phyloP scores from a whole-genome alignment of 2,113 vertebrate genomes.

The Spheniscus mendiculus region DNA sequence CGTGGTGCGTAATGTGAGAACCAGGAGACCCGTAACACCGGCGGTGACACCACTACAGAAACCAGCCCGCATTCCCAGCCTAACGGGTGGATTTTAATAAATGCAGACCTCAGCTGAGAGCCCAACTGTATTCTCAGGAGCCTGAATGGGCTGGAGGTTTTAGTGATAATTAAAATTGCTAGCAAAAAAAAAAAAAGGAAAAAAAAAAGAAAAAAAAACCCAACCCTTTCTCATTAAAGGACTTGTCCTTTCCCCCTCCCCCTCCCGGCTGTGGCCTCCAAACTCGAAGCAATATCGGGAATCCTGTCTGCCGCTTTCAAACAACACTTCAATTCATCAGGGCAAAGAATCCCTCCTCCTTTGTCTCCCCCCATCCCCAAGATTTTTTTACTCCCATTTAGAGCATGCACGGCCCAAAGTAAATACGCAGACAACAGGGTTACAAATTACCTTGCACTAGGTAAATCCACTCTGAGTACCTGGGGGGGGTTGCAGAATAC shows the following conservation, averaged over 20 bases:
- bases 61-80: slow-evolving; percentile 74
- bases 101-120: slow-evolving; percentile 65
- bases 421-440: slow-evolving; percentile 17
- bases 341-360: slow-evolving; percentile 30
- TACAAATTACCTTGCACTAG: slow-evolving; percentile 48
- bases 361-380: neutral
- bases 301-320: slow-evolving; percentile 60
- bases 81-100: slow-evolving; percentile 65
- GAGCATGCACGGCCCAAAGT: neutral
- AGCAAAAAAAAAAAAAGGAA: neutral
- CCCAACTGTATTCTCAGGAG: slow-evolving; percentile 70
- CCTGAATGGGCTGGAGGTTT: slow-evolving; percentile 52
- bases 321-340: slow-evolving; percentile 55
- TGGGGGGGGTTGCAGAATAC: neutral
- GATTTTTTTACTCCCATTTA: slow-evolving; percentile 4
- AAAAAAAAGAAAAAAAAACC: neutral
- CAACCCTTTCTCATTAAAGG: slow-evolving; percentile 60
- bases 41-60: slow-evolving; percentile 83
- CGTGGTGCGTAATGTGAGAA: slow-evolving; percentile 84
- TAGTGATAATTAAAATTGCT: slow-evolving; percentile 82
- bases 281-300: slow-evolving; percentile 4
- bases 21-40: slow-evolving; percentile 80
- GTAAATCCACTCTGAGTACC: slow-evolving; percentile 10
- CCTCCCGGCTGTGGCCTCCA: neutral
- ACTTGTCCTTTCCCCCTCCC: slow-evolving; percentile 32